These are phyloP conservation scores for Ceratosolen fusciceps DNA, from an alignment of 1,140 invertebrate species.

Conservation along the genomic window DNA sequence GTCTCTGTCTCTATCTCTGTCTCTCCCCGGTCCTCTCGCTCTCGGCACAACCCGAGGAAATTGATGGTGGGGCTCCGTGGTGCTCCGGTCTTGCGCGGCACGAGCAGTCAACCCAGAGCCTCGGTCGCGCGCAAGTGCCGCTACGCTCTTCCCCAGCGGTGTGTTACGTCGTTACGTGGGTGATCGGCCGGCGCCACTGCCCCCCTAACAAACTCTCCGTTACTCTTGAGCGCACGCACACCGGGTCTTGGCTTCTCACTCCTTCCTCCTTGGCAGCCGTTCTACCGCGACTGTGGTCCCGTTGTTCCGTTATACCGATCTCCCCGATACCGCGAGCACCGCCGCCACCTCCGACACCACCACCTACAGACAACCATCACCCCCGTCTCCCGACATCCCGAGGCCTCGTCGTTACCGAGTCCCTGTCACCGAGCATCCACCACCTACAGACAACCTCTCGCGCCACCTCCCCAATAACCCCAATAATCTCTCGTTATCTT, in stretches of 20 bases:
- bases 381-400: too few species aligned
- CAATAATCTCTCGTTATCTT: neutral
- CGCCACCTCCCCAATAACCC: neutral
- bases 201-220: conserved; percentile 12
- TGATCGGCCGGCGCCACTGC: conserved; percentile 22
- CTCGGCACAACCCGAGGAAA: conserved; percentile 36
- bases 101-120: conserved; percentile 69
- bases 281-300: neutral
- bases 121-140: conserved; percentile 61
- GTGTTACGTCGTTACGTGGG: conserved; percentile 20
- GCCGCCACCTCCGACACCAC: neutral
- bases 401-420: too few species aligned
- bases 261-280: neutral
- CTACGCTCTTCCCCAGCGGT: neutral
- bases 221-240: conserved; percentile 4
- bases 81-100: conserved; percentile 69
- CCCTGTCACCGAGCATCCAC: too few species aligned
- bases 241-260: neutral
- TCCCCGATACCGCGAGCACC: too few species aligned
- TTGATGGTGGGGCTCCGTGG: conserved; percentile 59
- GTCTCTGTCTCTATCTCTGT: neutral
- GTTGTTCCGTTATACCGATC: neutral
- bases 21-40: conserved; percentile 13
- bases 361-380: neutral
- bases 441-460: too few species aligned